A percentile compares a stretch with the other conserved stretches of the same genome.
These are phyloP conservation scores for Catostomus latipinnis DNA, from an alignment of 2,797 vertebrate species.

Conservation along the genomic window DNA sequence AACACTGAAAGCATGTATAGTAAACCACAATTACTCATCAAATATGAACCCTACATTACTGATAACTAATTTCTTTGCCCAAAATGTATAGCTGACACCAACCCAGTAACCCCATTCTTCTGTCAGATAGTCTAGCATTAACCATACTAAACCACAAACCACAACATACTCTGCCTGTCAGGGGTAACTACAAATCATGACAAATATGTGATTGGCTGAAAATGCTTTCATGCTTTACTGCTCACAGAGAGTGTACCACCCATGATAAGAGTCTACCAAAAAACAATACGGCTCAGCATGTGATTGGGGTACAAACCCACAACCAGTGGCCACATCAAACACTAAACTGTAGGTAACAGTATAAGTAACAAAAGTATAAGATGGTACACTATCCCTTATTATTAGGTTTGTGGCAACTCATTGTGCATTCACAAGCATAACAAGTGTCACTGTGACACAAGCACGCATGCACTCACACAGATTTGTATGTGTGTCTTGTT, in stretches of 20 bases:
- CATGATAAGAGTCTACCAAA: conserved; percentile 32
- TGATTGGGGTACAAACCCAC: conserved; percentile 20
- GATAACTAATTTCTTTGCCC: conserved; percentile 33
- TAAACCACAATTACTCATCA: conserved; percentile 1
- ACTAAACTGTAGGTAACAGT: no score
- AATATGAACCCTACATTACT: conserved; percentile 9
- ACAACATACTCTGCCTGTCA: conserved; percentile 41
- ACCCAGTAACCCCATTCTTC: conserved; percentile 16
- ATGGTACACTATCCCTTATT: neutral
- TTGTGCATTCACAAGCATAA: neutral
- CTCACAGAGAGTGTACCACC: conserved; percentile 19
- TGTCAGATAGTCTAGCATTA: conserved; percentile 31
- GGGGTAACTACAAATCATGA: conserved; percentile 51
- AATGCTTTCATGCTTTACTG: conserved; percentile 42
- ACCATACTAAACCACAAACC: conserved; percentile 59
- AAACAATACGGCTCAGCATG: conserved; percentile 14
- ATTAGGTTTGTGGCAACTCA: neutral
- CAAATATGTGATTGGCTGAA: conserved; percentile 50
- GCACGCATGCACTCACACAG: neutral
- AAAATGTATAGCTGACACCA: neutral
- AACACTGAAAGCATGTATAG: neutral
- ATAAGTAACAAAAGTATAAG: conserved; percentile 8
- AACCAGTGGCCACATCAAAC: conserved; percentile 9
- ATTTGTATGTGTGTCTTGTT: conserved; percentile 30
- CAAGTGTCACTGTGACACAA: neutral